These are phyloP conservation scores for Clarias macrocephalus DNA, from an alignment of 2,113 vertebrate species.

Conservation along the genomic window DNA sequence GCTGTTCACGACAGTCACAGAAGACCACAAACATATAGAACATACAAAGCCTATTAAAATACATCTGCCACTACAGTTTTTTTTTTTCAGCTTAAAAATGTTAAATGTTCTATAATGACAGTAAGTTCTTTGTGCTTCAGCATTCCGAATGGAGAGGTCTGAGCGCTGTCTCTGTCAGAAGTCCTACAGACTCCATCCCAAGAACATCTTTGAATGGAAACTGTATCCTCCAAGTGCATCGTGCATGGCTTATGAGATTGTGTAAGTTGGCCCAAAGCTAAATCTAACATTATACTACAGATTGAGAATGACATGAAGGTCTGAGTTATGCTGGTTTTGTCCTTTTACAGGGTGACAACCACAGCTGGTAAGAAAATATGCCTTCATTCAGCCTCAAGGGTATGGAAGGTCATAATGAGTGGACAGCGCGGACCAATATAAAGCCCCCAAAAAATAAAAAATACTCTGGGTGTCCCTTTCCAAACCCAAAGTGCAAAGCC, in stretches of 20 bases:
- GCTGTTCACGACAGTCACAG: background rate
- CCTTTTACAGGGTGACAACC: background rate
- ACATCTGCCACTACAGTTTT: background rate
- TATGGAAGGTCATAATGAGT: constrained; percentile 4
- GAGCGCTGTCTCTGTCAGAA: constrained; percentile 12
- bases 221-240: constrained; percentile 12
- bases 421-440: constrained; percentile 6
- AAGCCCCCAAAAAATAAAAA: background rate
- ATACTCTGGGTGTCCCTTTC: background rate
- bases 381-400: background rate
- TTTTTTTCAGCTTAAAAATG: background rate
- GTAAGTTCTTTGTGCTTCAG: background rate
- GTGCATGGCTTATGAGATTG: constrained; percentile 19
- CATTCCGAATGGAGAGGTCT: constrained; percentile 1
- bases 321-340: background rate
- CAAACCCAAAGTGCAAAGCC: background rate
- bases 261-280: constrained; percentile 8
- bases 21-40: background rate
- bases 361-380: background rate
- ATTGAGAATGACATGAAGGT: background rate
- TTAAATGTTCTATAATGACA: background rate
- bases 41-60: background rate
- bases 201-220: background rate
- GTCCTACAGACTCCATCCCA: background rate
- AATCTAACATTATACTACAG: background rate